Conservation (phyloP, 2,797 vertebrate species). For the Myotis planiceps region DNA sequence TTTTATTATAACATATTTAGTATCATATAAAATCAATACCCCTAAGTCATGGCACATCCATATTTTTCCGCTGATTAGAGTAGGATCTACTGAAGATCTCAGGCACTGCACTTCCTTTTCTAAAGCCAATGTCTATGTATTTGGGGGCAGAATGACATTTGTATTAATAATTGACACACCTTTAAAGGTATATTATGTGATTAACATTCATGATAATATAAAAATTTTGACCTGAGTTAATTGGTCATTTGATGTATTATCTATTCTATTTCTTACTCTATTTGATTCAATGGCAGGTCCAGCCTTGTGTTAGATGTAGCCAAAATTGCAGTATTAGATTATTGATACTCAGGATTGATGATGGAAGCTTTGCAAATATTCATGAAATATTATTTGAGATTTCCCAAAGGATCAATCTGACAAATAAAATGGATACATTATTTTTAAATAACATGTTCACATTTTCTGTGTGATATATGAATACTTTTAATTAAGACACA, state of each 20-base stretch:
- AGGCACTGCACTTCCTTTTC: background rate
- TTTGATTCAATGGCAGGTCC: background rate
- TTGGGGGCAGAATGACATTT: conserved; percentile 17
- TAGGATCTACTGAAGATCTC: background rate
- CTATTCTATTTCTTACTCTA: background rate
- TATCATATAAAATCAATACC: background rate
- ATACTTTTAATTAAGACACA: conserved; percentile 48
- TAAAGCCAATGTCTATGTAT: background rate
- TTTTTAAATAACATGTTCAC: background rate
- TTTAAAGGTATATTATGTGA: background rate
- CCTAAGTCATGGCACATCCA: background rate
- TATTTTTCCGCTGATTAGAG: background rate
- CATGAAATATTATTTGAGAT: conserved; percentile 42
- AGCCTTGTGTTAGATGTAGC: background rate
- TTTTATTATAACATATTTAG: background rate
- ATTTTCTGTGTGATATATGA: background rate
- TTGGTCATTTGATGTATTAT: background rate
- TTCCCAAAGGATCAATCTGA: conserved; percentile 22
- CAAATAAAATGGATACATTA: conserved; percentile 18
- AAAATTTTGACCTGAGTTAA: background rate
- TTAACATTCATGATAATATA: conserved; percentile 25
- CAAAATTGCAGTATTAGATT: background rate
- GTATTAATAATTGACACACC: background rate
- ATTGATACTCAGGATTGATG: background rate
- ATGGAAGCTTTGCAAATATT: background rate